Evolutionary conservation across 1,140 invertebrate genomes (phyloP).

Genomic region (Drosophila repletoides): DNA sequence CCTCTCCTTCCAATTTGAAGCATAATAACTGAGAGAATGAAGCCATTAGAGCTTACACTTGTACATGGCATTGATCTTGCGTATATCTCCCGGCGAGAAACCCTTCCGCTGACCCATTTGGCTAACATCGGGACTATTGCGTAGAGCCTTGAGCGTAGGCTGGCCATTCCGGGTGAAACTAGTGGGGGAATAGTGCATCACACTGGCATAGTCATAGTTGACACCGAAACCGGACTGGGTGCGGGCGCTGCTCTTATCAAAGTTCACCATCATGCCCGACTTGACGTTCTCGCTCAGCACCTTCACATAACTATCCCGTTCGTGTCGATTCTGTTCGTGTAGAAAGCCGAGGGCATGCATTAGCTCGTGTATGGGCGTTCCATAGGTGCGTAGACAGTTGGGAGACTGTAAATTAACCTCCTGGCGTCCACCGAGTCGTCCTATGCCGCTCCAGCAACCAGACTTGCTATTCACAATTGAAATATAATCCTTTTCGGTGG

Average conservation of each 20-base stretch:
- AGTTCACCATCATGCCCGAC: conserved; percentile 86
- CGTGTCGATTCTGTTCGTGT: conserved; percentile 92
- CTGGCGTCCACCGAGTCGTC: conserved; percentile 85
- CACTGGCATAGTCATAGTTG: conserved; percentile 90
- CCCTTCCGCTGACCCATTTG: conserved; percentile 87
- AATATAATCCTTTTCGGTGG: conserved; percentile 86
- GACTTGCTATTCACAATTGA: conserved; percentile 86
- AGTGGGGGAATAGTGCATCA: conserved; percentile 90
- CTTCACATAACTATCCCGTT: conserved; percentile 89
- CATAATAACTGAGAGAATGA: too few species aligned
- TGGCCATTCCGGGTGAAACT: conserved; percentile 89
- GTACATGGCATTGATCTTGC: conserved; percentile 90
- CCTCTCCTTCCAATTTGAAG: too few species aligned
- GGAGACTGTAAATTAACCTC: conserved; percentile 83
- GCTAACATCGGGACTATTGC: conserved; percentile 45
- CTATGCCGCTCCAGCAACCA: conserved; percentile 92
- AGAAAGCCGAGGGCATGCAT: conserved; percentile 93
- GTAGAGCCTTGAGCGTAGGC: conserved; percentile 85
- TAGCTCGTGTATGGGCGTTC: conserved; percentile 91
- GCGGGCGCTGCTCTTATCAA: conserved; percentile 86
- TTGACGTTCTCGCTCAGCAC: conserved; percentile 90
- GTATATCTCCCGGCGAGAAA: conserved; percentile 87
- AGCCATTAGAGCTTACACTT: conserved; percentile 83
- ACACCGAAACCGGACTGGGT: conserved; percentile 85
- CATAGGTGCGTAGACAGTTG: conserved; percentile 88